Evolutionary conservation across 2,888 invertebrate genomes (phyloP).

Genomic region (Stenurella melanura): DNA sequence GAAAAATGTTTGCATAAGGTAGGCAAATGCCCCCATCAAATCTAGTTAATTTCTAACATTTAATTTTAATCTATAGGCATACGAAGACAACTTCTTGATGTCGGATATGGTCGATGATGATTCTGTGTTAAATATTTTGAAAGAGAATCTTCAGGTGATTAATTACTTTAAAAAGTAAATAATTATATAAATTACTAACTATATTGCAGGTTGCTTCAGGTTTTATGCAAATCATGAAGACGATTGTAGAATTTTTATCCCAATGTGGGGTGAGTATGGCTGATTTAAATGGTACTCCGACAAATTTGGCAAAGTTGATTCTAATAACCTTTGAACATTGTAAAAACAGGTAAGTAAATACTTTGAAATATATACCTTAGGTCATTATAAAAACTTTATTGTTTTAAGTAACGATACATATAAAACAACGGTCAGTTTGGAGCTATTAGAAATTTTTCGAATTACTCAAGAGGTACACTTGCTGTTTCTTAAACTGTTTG

Average conservation of each 20-base stretch:
- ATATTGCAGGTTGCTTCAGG: conserved; percentile 55
- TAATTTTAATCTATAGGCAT: conserved; percentile 42
- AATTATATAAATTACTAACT: background rate
- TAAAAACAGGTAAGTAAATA: conserved; percentile 54
- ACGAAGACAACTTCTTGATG: conserved; percentile 54
- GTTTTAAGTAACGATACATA: conserved; percentile 60
- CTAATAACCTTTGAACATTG: conserved; percentile 55
- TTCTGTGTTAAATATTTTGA: conserved; percentile 51
- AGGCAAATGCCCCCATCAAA: background rate
- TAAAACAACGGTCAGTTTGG: conserved; percentile 56
- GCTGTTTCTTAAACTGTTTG: conserved; percentile 58
- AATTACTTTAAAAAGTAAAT: background rate
- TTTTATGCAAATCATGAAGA: conserved; percentile 53
- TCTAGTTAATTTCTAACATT: background rate
- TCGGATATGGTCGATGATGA: conserved; percentile 55
- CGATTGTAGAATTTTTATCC: conserved; percentile 50
- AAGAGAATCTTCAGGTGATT: conserved; percentile 58
- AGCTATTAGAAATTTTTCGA: conserved; percentile 61
- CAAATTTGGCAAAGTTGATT: conserved; percentile 47
- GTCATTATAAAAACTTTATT: background rate
- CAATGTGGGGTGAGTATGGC: conserved; percentile 37
- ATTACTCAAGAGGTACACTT: conserved; percentile 58
- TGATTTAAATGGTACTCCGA: conserved; percentile 44
- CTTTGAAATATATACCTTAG: conserved; percentile 33
- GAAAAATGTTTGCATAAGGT: conserved; percentile 48